These are phyloP conservation scores for Venusia cambrica DNA, from an alignment of 2,888 invertebrate genomes.

Conservation along the genomic window DNA sequence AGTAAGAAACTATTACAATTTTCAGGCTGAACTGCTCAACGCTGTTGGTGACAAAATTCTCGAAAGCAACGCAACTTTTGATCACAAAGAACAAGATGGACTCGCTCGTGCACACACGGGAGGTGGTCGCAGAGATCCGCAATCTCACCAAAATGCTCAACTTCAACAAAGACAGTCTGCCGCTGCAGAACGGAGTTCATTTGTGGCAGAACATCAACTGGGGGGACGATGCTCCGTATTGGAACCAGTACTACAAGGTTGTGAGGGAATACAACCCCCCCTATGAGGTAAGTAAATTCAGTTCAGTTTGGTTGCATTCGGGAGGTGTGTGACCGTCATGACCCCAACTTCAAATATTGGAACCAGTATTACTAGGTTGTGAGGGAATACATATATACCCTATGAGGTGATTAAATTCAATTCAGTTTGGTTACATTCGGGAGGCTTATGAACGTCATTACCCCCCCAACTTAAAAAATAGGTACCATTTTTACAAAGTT, in stretches of 20 bases:
- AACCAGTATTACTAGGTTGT: too few species aligned
- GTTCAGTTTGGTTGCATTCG: too few species aligned
- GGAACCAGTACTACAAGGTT: slow-evolving; percentile 70
- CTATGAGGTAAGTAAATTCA: slow-evolving; percentile 54
- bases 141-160: slow-evolving; percentile 59
- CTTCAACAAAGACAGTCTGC: slow-evolving; percentile 42
- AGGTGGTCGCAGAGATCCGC: slow-evolving; percentile 60
- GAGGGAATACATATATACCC: too few species aligned
- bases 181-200: slow-evolving; percentile 26
- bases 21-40: slow-evolving; percentile 66
- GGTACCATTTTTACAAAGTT: too few species aligned
- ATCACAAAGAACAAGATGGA: slow-evolving; percentile 60
- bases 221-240: slow-evolving; percentile 72
- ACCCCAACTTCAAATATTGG: too few species aligned
- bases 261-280: slow-evolving; percentile 65
- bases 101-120: slow-evolving; percentile 50
- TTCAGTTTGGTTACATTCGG: too few species aligned
- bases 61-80: slow-evolving; percentile 60
- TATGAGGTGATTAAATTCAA: too few species aligned
- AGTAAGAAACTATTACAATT: too few species aligned
- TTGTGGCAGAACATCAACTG: slow-evolving; percentile 68
- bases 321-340: too few species aligned
- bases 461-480: too few species aligned
- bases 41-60: slow-evolving; percentile 62
- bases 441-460: too few species aligned